Base-by-base conservation (phyloP, 1,140 invertebrate genomes). In the Procambarus clarkii region DNA sequence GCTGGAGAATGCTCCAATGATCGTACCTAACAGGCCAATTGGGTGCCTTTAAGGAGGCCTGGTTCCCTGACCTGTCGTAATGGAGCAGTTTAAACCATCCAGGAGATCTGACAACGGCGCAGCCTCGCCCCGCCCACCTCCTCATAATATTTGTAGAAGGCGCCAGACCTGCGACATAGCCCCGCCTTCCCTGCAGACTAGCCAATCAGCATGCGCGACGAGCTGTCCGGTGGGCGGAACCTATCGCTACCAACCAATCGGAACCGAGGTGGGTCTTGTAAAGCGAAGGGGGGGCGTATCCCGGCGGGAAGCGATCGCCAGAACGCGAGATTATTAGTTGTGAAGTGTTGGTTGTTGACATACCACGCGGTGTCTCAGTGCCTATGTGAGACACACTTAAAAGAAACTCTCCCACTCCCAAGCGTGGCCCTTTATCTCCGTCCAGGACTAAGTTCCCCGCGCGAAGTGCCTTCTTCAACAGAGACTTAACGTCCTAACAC, bases 291-390 rank as follows among this genome's bases (percentile, higher is more conserved):
- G 80, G 64, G 88, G 88, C 79, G 81, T 78, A 21, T 60, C 87
- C 8, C 50, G 50, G 18, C 46, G 69, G 71, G 69, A 45, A 90
- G 24, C 15, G 54, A 84, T n/a, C 21, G 81, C 60, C 81, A 60
- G 81, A 84, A 79, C 69, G 60, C 54, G 34, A 84, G 83, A 48
- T 79, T 90, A 90, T 85, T 90, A 90, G 88, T 90, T 90, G 88
- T 90, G 88, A 84, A 90, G 88, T 90, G 88, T 84, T 90, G 82
- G 50, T 90, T 84, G 88, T 90, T 90, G 80, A 83, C 74, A 77
- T 74, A 90, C 80, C 88, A 90, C 88, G 88, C 84, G 88, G 88
- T 13, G 4, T 54, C 45, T 48, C 45, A 76, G 45, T 64, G 77
- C 85, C 74, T 77, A n/a, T 86, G n/a, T 86, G n/a, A 58, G 50